Evolutionary conservation across 35 echinoderm and acorn worm genomes (phyloP).

Genomic region (Hemicentrotus pulcherrimus): DNA sequence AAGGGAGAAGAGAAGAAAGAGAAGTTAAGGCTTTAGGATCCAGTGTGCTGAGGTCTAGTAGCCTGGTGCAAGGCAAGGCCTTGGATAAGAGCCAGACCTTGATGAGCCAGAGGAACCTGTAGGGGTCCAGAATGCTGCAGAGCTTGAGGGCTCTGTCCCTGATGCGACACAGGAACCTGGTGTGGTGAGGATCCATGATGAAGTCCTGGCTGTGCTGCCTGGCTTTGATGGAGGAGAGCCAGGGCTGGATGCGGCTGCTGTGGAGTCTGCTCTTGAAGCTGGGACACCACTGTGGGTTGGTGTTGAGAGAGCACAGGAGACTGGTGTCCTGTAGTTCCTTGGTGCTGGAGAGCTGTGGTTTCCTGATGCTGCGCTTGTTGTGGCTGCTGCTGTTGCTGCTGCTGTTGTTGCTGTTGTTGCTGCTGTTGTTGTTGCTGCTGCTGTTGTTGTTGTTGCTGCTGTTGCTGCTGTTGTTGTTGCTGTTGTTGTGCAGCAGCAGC

Average conservation of each 20-base stretch:
- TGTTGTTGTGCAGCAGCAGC: neutral
- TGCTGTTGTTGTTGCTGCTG: neutral
- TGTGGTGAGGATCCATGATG: conserved; percentile 15
- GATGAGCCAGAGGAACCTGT: conserved; percentile 15
- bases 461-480: conserved; percentile 4
- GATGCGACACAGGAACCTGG: neutral
- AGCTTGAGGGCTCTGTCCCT: neutral
- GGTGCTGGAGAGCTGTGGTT: neutral
- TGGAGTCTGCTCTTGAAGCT: neutral
- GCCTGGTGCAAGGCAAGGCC: neutral
- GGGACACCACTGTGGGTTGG: neutral
- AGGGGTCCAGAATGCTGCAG: conserved; percentile 8
- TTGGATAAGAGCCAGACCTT: conserved; percentile 17
- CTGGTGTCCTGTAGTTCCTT: conserved; percentile 20
- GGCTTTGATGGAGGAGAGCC: neutral
- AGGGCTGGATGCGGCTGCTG: neutral
- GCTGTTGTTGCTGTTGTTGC: neutral
- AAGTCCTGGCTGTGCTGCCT: neutral
- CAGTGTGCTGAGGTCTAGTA: conserved; percentile 26
- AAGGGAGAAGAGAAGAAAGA: neutral
- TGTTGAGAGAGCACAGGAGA: neutral
- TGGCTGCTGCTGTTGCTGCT: neutral
- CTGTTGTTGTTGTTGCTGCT: neutral
- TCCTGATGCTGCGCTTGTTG: conserved; percentile 7
- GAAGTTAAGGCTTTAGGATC: conserved; percentile 18